Evolutionary conservation across 2,797 vertebrate species (phyloP).

Genomic region (Chromis chromis): DNA sequence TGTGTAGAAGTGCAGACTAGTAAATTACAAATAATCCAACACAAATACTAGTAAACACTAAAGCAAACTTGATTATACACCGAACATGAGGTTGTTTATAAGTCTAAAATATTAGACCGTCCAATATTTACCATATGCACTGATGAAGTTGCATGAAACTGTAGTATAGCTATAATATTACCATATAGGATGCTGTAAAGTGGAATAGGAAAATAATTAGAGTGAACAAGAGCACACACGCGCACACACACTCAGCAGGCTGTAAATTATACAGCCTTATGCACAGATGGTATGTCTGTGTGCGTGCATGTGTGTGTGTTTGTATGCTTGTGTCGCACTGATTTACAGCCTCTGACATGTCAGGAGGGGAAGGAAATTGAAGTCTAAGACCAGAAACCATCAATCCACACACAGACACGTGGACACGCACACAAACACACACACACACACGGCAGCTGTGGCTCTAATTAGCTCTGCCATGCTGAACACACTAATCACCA

Average conservation of each 20-base stretch:
- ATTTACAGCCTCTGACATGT: constrained; percentile 74
- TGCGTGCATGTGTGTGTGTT: constrained; percentile 31
- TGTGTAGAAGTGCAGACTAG: background rate
- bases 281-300: constrained; percentile 69
- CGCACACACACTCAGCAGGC: constrained; percentile 30
- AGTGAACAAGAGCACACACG: constrained; percentile 46
- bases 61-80: constrained; percentile 38
- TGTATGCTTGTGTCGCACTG: constrained; percentile 52
- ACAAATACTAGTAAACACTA: constrained; percentile 43
- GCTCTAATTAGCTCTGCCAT: constrained; percentile 79
- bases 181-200: constrained; percentile 50
- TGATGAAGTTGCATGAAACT: constrained; percentile 36
- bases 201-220: constrained; percentile 67
- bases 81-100: constrained; percentile 32
- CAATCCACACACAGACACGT: constrained; percentile 48
- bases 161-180: constrained; percentile 40
- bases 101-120: constrained; percentile 34
- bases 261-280: constrained; percentile 63
- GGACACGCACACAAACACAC: constrained; percentile 5
- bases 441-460: constrained; percentile 62
- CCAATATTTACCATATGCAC: constrained; percentile 35
- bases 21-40: constrained; percentile 28
- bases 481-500: constrained; percentile 80
- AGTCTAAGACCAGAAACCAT: constrained; percentile 71
- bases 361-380: constrained; percentile 75